Evolutionary conservation across 2,113 vertebrate species (phyloP).

Genomic region (Maylandia zebra): DNA sequence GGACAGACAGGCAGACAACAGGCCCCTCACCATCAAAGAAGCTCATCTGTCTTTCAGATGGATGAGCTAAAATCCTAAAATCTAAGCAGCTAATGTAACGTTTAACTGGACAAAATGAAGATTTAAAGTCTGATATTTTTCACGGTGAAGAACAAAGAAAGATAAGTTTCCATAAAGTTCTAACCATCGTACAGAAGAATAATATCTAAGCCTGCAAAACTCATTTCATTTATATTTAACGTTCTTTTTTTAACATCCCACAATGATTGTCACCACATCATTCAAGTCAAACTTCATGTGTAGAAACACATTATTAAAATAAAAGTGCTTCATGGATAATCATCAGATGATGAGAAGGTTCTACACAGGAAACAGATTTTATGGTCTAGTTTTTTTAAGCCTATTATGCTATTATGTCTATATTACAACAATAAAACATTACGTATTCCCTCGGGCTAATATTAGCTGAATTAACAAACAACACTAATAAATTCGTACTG

Average conservation of each 20-base stretch:
- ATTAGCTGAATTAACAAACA: neutral
- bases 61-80: neutral
- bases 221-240: neutral
- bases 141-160: neutral
- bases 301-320: neutral
- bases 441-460: neutral
- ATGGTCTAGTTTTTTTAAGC: neutral
- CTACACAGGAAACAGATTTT: neutral
- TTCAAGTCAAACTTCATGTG: neutral
- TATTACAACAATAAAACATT: neutral
- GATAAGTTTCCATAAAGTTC: neutral
- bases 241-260: neutral
- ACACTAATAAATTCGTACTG: neutral
- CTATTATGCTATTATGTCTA: neutral
- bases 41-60: neutral
- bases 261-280: conserved; percentile 7
- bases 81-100: neutral
- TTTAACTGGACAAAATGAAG: neutral
- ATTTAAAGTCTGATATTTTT: neutral
- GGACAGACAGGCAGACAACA: neutral
- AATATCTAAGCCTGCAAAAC: neutral
- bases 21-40: neutral
- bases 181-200: neutral
- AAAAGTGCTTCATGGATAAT: neutral
- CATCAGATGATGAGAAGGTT: neutral